phyloP scores from a whole-genome alignment of 2,113 vertebrate species.

The Urocitellus parryii region DNA sequence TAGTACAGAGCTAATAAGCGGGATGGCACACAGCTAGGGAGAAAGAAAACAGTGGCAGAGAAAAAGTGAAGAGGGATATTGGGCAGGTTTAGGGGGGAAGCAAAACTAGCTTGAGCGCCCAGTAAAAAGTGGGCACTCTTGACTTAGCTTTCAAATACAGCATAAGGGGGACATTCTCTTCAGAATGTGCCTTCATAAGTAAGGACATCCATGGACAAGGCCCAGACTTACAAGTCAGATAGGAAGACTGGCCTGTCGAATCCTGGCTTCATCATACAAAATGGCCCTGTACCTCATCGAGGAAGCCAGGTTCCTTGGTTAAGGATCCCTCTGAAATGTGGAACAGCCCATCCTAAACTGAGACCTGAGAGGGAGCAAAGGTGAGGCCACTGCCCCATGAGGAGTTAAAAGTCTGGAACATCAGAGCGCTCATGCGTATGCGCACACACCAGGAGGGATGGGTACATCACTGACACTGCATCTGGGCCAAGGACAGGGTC shows the following conservation, averaged over 20 bases:
- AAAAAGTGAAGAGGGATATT: background rate
- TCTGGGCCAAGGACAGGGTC: background rate
- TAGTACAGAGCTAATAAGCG: background rate
- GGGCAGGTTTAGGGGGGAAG: background rate
- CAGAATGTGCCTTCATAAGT: background rate
- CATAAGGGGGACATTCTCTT: background rate
- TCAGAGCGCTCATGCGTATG: background rate
- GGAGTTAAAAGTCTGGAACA: background rate
- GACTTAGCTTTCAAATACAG: background rate
- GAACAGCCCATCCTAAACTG: background rate
- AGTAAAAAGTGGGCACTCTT: background rate
- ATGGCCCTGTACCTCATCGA: background rate
- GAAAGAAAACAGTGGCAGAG: background rate
- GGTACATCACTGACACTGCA: background rate
- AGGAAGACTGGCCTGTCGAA: background rate
- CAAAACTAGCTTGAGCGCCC: background rate
- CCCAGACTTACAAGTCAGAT: background rate
- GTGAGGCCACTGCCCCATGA: background rate
- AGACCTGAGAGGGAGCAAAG: background rate
- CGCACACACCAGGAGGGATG: background rate
- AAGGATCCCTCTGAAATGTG: constrained; percentile 27
- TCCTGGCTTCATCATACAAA: background rate
- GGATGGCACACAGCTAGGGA: background rate
- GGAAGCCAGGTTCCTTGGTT: background rate
- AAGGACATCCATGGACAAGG: background rate